Evolutionary conservation across 2,797 vertebrate genomes (phyloP), one percentile per base, ranked within the genome.

Genomic region (Anguilla marmorata): DNA sequence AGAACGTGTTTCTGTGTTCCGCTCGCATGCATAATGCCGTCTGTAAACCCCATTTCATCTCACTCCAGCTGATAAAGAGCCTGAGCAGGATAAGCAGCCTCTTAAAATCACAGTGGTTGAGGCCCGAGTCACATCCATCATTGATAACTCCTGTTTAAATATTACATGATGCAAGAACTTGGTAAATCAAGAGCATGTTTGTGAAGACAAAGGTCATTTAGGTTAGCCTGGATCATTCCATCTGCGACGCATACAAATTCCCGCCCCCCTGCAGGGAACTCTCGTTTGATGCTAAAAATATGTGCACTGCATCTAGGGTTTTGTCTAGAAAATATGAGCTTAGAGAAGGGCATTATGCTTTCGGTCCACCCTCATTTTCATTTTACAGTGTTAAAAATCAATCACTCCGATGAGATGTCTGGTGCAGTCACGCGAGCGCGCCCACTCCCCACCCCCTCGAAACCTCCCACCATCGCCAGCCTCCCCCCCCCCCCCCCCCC

Each of bases 141-240:
- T 85, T 58, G 27, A 85, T 85, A 60, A 33, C 30, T 63, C 41
- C 33, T 33, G 84, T 66, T 58, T 85, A 63, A 85, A 85, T 85
- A 85, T 85, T 58, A 19, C 1, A 85, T 85, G 84, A 84, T 30
- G 83, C n/a, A 58, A 84, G 83, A 84, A 56, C 54, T 63, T 41
- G 24, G 30, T 33, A 52, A 85, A 30, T 85, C 30, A 85, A 85
- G 45, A 80, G 84, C 30, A 85, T 37, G 58, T 63, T 85, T 63
- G 52, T 37, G 63, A 85, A 60, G 52, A 41, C 56, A 85, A 37
- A 85, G 84, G 84, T 85, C 56, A 41, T 21, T 58, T 60, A 24
- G 84, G 56, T 63, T 60, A 63, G 33, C 33, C 19, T 24, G 33
- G 84, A 19, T 63, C 56, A 8, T 41, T 58, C 84, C 84, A 60